Conservation (phyloP, 2,888 invertebrate genomes). For the Beris morrisii region DNA sequence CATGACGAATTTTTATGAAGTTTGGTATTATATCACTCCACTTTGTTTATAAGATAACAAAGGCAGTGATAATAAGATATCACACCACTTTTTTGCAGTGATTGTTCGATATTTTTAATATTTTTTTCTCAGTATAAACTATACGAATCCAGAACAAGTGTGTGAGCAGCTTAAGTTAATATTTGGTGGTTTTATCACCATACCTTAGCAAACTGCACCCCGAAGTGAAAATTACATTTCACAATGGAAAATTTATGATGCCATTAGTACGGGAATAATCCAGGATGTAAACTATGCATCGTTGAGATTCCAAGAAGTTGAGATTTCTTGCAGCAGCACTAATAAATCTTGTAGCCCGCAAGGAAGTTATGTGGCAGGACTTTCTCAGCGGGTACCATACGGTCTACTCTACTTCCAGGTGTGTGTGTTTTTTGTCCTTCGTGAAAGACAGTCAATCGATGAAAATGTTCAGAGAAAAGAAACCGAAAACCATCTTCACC, state of each 20-base stretch:
- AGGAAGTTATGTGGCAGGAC: too few species aligned
- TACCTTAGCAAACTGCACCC: constrained; percentile 4
- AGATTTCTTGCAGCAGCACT: not conserved
- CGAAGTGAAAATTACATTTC: constrained; percentile 30
- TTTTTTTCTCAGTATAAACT: too few species aligned
- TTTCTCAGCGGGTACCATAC: not conserved
- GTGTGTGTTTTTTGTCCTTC: not conserved
- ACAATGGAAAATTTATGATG: constrained; percentile 24
- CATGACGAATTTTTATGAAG: too few species aligned
- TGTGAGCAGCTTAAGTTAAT: too few species aligned
- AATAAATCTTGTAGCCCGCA: constrained; percentile 21
- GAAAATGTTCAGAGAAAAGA: constrained; percentile 20
- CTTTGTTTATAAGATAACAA: too few species aligned
- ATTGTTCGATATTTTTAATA: too few species aligned
- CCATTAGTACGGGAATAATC: constrained; percentile 27
- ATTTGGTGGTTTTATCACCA: too few species aligned
- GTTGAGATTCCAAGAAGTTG: constrained; percentile 1
- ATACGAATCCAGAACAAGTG: too few species aligned
- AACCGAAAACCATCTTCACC: constrained; percentile 24
- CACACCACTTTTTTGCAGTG: too few species aligned
- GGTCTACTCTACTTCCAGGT: constrained; percentile 3
- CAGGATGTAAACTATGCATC: not conserved
- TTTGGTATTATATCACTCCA: too few species aligned
- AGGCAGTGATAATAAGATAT: too few species aligned
- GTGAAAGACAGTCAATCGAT: constrained; percentile 23